phyloP scores from a whole-genome alignment of 2,113 vertebrate species.

The Oreochromis spilurus region DNA sequence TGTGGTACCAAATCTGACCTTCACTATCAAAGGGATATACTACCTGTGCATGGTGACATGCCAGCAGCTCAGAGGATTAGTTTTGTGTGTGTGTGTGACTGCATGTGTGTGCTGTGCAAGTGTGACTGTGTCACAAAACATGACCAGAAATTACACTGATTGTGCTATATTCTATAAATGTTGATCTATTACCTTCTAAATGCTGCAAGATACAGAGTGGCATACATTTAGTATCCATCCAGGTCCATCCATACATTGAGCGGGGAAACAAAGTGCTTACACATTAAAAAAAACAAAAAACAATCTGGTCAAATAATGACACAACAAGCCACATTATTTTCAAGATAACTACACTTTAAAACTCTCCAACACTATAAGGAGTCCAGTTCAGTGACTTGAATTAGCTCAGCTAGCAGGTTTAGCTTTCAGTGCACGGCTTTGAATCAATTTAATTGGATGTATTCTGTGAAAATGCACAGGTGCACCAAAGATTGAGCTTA shows the following conservation, averaged over 20 bases:
- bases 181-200: not conserved
- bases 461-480: not conserved
- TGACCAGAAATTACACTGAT: not conserved
- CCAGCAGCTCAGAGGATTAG: not conserved
- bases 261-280: not conserved
- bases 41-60: not conserved
- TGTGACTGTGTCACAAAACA: not conserved
- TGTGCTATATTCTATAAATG: not conserved
- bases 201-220: not conserved
- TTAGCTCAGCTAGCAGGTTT: not conserved
- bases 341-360: not conserved
- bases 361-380: not conserved
- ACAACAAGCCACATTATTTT: not conserved
- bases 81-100: not conserved
- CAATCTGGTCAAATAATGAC: not conserved
- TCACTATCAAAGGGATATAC: constrained; percentile 13
- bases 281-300: not conserved
- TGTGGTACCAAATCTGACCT: constrained; percentile 38
- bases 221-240: not conserved
- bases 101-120: not conserved
- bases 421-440: not conserved
- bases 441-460: not conserved
- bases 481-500: not conserved
- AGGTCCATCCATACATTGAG: not conserved
- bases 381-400: not conserved